These are phyloP conservation scores for Machimus atricapillus DNA, from an alignment of 2,888 invertebrate species.

Conservation along the genomic window DNA sequence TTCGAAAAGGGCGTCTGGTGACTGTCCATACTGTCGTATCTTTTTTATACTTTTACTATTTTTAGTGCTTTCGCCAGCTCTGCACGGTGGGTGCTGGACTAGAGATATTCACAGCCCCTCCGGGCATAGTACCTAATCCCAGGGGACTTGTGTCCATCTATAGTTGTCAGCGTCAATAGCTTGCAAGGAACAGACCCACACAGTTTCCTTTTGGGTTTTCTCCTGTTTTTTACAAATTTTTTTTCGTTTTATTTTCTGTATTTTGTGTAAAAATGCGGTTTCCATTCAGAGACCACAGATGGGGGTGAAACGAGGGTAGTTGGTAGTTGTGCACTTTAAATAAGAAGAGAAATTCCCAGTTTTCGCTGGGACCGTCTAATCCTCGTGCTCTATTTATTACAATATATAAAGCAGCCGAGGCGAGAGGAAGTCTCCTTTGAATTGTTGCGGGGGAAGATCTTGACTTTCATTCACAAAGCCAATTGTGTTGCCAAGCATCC, in stretches of 20 bases:
- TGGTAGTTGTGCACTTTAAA: not conserved
- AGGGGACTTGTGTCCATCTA: not conserved
- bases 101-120: conserved; percentile 22
- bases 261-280: conserved; percentile 12
- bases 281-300: not conserved
- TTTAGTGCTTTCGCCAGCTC: not conserved
- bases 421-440: not conserved
- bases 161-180: not conserved
- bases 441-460: not conserved
- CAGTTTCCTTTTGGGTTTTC: not conserved
- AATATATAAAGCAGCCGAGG: not conserved
- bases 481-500: not conserved
- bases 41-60: not conserved
- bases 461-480: conserved; percentile 22
- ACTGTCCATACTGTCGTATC: not conserved
- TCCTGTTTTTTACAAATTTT: not conserved
- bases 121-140: not conserved
- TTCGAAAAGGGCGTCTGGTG: conserved; percentile 5
- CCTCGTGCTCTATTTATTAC: conserved; percentile 10
- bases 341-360: not conserved
- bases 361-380: not conserved
- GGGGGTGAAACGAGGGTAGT: not conserved
- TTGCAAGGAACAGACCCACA: not conserved
- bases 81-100: not conserved
- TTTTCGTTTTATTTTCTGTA: not conserved